Evolutionary conservation across 1,140 invertebrate genomes (phyloP).

Genomic region (Orius insidiosus): DNA sequence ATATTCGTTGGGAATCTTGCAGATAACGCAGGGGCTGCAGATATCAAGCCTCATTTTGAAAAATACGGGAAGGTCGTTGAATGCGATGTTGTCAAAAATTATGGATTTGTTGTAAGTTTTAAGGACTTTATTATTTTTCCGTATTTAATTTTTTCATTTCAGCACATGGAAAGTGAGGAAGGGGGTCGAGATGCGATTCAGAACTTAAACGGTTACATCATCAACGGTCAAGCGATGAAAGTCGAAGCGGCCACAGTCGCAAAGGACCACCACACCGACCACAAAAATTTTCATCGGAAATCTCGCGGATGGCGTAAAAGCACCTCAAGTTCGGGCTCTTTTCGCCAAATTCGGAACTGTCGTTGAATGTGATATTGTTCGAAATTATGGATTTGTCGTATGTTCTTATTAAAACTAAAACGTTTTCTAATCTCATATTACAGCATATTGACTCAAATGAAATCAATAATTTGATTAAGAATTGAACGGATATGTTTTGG

Average conservation of each 20-base stretch:
- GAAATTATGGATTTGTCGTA: conserved; percentile 71
- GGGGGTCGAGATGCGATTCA: conserved; percentile 81
- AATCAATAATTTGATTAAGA: conserved; percentile 71
- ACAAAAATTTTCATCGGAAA: conserved; percentile 83
- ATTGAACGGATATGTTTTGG: conserved; percentile 63
- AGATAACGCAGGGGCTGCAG: conserved; percentile 68
- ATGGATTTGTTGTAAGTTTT: conserved; percentile 73
- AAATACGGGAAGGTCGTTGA: conserved; percentile 90
- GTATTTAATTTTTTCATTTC: conserved; percentile 15
- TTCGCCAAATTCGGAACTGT: conserved; percentile 77
- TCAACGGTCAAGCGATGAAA: conserved; percentile 77
- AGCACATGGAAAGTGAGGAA: conserved; percentile 87
- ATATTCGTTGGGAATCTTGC: conserved; percentile 90
- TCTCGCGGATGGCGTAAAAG: conserved; percentile 71
- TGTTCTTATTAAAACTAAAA: too few species aligned
- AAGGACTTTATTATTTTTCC: too few species aligned
- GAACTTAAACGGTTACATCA: conserved; percentile 70
- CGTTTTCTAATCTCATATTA: too few species aligned
- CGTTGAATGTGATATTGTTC: conserved; percentile 76
- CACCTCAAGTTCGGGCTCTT: conserved; percentile 65
- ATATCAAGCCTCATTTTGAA: conserved; percentile 79
- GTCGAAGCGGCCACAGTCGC: conserved; percentile 73
- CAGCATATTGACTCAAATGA: conserved; percentile 60
- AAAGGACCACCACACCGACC: conserved; percentile 68
- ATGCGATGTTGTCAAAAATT: conserved; percentile 92